These are phyloP conservation scores for Megalonaias nervosa DNA, from an alignment of 1,140 invertebrate species.

Conservation along the genomic window DNA sequence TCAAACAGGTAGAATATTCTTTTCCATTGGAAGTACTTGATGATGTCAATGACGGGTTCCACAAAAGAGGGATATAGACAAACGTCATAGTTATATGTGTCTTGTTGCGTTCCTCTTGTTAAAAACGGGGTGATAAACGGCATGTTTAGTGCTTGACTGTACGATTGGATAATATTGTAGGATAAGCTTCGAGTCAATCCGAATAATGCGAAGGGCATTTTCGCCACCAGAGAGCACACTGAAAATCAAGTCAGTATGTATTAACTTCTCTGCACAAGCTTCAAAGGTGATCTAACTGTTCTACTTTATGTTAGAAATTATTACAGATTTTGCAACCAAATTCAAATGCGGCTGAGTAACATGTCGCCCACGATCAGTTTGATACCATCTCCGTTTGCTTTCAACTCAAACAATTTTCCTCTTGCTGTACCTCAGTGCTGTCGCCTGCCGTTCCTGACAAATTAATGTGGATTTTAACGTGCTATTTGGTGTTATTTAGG, in stretches of 20 bases:
- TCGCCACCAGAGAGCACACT: slow-evolving; percentile 93
- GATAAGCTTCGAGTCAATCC: slow-evolving; percentile 92
- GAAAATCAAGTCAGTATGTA: slow-evolving; percentile 68
- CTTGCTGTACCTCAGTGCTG: no score
- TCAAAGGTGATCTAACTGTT: no score
- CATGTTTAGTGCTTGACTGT: slow-evolving; percentile 78
- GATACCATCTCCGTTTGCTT: no score
- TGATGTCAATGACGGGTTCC: slow-evolving; percentile 91
- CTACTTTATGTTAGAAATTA: no score
- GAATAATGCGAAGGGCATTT: slow-evolving; percentile 92
- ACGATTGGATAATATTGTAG: slow-evolving; percentile 81
- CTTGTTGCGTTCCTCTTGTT: slow-evolving; percentile 19
- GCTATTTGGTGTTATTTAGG: no score
- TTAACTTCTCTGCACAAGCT: no score
- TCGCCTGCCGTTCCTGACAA: no score
- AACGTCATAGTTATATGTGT: slow-evolving; percentile 39
- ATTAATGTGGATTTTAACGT: no score
- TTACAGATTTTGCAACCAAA: no score
- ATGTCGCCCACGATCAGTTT: no score
- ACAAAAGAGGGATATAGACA: slow-evolving; percentile 95
- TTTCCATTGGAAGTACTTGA: slow-evolving; percentile 91
- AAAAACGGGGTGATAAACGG: slow-evolving; percentile 82
- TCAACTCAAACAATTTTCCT: no score
- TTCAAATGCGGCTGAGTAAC: no score
- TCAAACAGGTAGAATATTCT: slow-evolving; percentile 96